Conservation (phyloP, 2,113 vertebrate genomes). For the Mormoops blainvillei region DNA sequence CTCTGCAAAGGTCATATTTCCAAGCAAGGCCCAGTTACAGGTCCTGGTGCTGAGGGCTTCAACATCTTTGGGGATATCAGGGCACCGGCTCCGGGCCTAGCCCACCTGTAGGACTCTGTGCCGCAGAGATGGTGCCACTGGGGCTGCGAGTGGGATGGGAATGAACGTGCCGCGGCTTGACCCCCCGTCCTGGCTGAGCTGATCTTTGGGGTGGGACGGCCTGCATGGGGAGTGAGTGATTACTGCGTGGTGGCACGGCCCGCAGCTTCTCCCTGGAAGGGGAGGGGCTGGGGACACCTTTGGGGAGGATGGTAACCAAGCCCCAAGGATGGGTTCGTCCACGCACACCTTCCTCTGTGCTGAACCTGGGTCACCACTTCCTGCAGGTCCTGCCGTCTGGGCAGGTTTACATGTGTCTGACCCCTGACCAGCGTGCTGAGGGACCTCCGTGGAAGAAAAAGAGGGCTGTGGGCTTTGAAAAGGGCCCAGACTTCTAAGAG, state of each 20-base stretch:
- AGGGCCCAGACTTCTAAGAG: not conserved
- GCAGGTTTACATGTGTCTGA: fast-evolving
- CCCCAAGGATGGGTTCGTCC: fast-evolving
- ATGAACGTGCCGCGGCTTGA: no score
- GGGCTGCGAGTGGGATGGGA: fast-evolving
- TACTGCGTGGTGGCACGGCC: no score
- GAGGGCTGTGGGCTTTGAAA: not conserved
- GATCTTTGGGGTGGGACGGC: not conserved
- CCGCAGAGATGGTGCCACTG: not conserved
- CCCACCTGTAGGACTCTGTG: not conserved
- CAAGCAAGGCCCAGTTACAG: not conserved
- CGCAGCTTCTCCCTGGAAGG: not conserved
- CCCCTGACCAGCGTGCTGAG: not conserved
- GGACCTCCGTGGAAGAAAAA: no score
- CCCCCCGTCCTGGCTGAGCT: no score
- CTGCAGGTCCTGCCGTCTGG: fast-evolving
- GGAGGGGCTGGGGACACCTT: no score
- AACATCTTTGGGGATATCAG: no score
- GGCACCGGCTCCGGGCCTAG: not conserved
- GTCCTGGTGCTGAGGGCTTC: not conserved
- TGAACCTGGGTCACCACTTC: not conserved
- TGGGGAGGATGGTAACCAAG: fast-evolving
- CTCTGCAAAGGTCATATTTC: not conserved
- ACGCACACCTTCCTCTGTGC: not conserved
- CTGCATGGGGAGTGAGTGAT: fast-evolving